Base-by-base conservation (phyloP, 1,140 invertebrate species). In the Bactericera cockerelli region DNA sequence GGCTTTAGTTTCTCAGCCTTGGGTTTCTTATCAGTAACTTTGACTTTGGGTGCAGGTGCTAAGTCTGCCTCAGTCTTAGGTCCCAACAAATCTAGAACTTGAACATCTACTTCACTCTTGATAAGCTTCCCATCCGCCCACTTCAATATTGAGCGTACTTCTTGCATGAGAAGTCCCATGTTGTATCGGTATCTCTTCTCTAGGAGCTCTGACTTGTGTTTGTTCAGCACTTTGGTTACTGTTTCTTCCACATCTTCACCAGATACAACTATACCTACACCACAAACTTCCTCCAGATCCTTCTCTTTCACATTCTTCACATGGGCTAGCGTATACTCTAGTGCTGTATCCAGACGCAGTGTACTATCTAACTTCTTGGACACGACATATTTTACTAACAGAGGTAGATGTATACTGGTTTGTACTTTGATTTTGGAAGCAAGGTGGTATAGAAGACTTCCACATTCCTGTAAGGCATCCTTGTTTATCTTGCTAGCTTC, bases 121-220 rank as follows among this genome's bases (percentile, higher is more conserved):
- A 98, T 75, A 33, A 81, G 81, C 75, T 93, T 94, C 1, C 91
- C 93, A 80, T 98, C 93, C 54, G 92, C 94, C 92, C 92, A 98
- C 67, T 86, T 87, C 55, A 97, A 74, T 60, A 75, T 72, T 49
- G 71, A 76, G 65, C 90, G 79, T 0, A 93, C 83, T 72, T 86
- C 82, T 76, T 91, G 84, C 81, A 98, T 86, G 0, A 68, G 56
- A n/a, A 63, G 38, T n/a, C 68, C 67, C 22, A 59, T 59, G 56
- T 69, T 67, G 55, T 65, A 69, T 21, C 60, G 62, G 58, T 68
- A 65, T 66, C 84, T 76, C 71, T 93, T 89, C 64, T 85, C 79
- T 6, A 86, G 24, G 25, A 96, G 74, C 67, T 88, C 84, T 53
- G 74, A 66, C 69, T 86, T 86, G 67, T 86, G 75, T 60, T 80